Evolutionary conservation across 2,888 invertebrate genomes (phyloP), one percentile per base, ranked within the genome.

Genomic region (Chrysolina haemoptera): DNA sequence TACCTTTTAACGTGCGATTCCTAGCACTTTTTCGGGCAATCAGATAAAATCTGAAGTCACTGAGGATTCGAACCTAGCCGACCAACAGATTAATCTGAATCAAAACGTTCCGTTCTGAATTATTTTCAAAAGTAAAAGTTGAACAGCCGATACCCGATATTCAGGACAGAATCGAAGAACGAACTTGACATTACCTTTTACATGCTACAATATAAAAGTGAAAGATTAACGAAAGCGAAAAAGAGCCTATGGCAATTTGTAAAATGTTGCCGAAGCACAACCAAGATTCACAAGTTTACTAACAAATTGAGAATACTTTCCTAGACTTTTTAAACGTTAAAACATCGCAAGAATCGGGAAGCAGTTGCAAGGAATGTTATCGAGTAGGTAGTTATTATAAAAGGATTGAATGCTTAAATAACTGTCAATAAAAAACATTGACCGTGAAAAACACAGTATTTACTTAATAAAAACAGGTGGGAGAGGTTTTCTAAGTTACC

Each of bases 141-240:
- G 14, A 12, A 10, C 50, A 16, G 35, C 27, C 20, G n/a, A 35
- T 10, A n/a, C 8, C 53, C 20, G 12, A 53, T 53, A 50, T n/a
- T 8, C 22, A 10, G 55, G 6, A 22, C n/a, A 35, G n/a, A 27
- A 35, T 59, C 35, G 41, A 27, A 66, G 22, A 68, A 53, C 68
- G 72, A 68, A 72, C 72, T 72, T 68, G 72, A 68, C 68, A 68
- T 55, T 72, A 72, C 63, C 46, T 65, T 41, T 48, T 27, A 43
- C n/a, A n/a, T n/a, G n/a, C n/a, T n/a, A n/a, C 64, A 59, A 53
- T 41, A 55, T 67, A 67, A 67, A 67, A 67, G 67, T 67, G 16
- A 53, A 53, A 35, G 35, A 50, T 27, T 14, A 66, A 43, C 27
- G 53, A 67, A 55, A 67, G 20, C 53, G 67, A 67, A 40, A 67